phyloP scores from a whole-genome alignment of 2,888 invertebrate genomes.

The Cepaea hortensis region DNA sequence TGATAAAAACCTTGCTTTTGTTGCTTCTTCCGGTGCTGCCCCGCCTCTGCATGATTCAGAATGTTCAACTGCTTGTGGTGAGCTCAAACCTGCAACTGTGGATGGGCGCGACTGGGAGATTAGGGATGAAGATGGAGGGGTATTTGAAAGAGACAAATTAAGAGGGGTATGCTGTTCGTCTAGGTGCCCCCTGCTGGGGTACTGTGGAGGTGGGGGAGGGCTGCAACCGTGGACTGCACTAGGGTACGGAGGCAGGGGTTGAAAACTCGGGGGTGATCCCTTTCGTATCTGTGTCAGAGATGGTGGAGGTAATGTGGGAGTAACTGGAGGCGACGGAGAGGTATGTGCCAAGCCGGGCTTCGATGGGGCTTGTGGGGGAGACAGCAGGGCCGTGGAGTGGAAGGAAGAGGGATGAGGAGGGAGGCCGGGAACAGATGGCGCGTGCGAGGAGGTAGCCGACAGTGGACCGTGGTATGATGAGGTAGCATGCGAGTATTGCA shows the following conservation, averaged over 20 bases:
- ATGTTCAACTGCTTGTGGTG: not conserved
- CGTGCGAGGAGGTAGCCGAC: not conserved
- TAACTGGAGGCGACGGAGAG: slow-evolving; percentile 24
- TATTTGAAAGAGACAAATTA: slow-evolving; percentile 63
- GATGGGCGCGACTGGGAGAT: slow-evolving; percentile 59
- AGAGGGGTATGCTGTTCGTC: slow-evolving; percentile 64
- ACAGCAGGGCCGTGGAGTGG: not conserved
- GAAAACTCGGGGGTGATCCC: slow-evolving; percentile 43
- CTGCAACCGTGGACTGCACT: not conserved
- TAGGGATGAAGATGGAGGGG: slow-evolving; percentile 45
- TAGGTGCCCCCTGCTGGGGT: slow-evolving; percentile 35
- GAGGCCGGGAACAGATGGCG: not conserved
- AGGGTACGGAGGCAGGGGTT: slow-evolving; percentile 36
- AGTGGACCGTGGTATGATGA: slow-evolving; percentile 44
- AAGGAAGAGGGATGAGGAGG: not conserved
- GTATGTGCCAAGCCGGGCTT: slow-evolving; percentile 10
- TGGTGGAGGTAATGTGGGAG: slow-evolving; percentile 17
- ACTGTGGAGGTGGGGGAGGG: slow-evolving; percentile 49
- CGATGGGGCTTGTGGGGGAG: slow-evolving; percentile 35
- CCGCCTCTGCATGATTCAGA: not conserved
- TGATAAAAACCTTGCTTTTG: not conserved
- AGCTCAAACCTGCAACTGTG: slow-evolving; percentile 61
- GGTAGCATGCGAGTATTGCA: slow-evolving; percentile 32
- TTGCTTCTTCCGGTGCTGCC: not conserved
- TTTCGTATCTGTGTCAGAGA: slow-evolving; percentile 21